Conservation (phyloP, 2,888 invertebrate genomes). For the Drosophila nr. fundita region DNA sequence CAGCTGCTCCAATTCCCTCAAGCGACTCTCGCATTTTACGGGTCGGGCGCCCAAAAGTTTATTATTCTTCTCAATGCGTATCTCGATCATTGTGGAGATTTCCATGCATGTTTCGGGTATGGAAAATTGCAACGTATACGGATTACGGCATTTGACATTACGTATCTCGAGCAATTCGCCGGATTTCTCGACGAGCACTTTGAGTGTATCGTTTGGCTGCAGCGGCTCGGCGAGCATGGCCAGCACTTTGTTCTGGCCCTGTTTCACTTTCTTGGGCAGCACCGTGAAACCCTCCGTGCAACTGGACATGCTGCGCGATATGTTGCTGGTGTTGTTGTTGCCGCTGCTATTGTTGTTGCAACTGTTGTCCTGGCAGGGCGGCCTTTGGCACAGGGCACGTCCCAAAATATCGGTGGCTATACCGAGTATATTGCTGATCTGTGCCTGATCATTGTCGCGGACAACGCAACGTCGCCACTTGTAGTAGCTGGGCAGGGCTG, state of each 20-base stretch:
- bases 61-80: conserved; percentile 93
- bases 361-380: conserved; percentile 88
- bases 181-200: conserved; percentile 92
- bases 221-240: conserved; percentile 92
- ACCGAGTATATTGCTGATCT: conserved; percentile 93
- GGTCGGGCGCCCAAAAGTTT: conserved; percentile 92
- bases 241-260: conserved; percentile 92
- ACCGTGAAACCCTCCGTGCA: conserved; percentile 85
- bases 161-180: conserved; percentile 91
- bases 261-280: conserved; percentile 84
- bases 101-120: conserved; percentile 93
- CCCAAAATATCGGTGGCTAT: conserved; percentile 92
- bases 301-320: conserved; percentile 82
- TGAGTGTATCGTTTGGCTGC: conserved; percentile 90
- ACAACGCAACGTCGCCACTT: conserved; percentile 93
- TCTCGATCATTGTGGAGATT: conserved; percentile 92
- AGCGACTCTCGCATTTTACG: conserved; percentile 94
- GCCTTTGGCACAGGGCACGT: conserved; percentile 86
- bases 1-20: conserved; percentile 93
- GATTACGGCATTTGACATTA: conserved; percentile 92
- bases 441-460: conserved; percentile 93
- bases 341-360: conserved; percentile 34
- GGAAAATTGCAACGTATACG: conserved; percentile 93
- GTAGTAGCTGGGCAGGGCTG: conserved; percentile 90
- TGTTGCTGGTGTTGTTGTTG: conserved; percentile 86